Evolutionary conservation across 2,797 vertebrate species (phyloP), one percentile per base, ranked within the genome.

Genomic region (Coilia nasus): DNA sequence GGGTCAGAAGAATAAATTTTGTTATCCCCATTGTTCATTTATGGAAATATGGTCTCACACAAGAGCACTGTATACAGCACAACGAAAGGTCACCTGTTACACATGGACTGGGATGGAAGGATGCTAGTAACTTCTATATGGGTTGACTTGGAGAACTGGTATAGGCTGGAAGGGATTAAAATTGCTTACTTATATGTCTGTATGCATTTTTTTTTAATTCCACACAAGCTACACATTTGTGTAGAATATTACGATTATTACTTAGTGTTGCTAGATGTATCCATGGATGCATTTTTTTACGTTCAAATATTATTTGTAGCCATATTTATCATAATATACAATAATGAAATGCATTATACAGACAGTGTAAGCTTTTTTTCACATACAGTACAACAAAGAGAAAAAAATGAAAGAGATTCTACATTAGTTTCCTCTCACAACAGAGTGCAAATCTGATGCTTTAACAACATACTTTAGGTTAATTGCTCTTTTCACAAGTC

Each of bases 21-120:
- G 96, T 92, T 93, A 93, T 93, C 94, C 94, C 96, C 96, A 96
- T 96, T 97, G 91, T 94, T 95, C 93, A 91, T 93, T 95, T 96
- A 96, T 95, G 96, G 95, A 97, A 91, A 97, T 54, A 54, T 96
- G 96, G 95, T 97, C 97, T 96, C 97, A 97, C 97, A 94, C 93
- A 95, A 96, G 96, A 98, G 96, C 97, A 98, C 97, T 97, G 97
- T 97, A 97, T 97, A 98, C 97, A 95, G 96, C 97, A 99, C 97
- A 96, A 97, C 95, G 93, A 93, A 95, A 95, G 96, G 96, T 97
- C 96, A 97, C 95, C 96, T 96, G 95, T 95, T 97, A 97, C 96
- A 97, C 95, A 96, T 91, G 95, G 96, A 97, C 96, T 97, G 95
- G 95, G 94, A 97, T 91, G 96, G 95, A 94, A 96, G 95, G 95